Evolutionary conservation across 2,113 vertebrate genomes (phyloP), one percentile per base, ranked within the genome.

Genomic region (Eolophus roseicapilla): DNA sequence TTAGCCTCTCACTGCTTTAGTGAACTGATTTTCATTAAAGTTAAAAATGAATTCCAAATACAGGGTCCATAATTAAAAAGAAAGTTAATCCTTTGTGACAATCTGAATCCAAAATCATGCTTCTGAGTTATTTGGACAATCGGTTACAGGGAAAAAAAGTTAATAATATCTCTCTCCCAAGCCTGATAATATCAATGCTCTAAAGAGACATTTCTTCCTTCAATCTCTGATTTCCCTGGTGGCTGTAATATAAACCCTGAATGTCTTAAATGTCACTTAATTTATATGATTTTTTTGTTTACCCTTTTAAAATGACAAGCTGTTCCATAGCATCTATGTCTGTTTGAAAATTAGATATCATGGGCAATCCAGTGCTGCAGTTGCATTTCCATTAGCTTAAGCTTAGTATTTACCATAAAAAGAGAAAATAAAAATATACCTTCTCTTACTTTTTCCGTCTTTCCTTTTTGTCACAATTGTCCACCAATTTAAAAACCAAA

Each of bases 301-400:
- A 97, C 95, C 93, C 97, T 97, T 97, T 97, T 96, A 96, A 97
- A 97, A 96, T 97, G 97, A 97, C 97, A 97, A 96, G 94, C 94
- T 95, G 93, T 79, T 95, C 92, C 47, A 37, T 78, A 96, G 86
- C 97, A 96, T 97, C 97, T 97, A 97, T 97, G 93, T 96, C 93
- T 95, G 93, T 96, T 94, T 92, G 87, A 96, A 97, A 97, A 97
- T 96, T 93, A 97, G 93, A 96, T 92, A 96, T 92, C 82, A 81
- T 20, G 57, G 86, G 79, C 81, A 87, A 93, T 68, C 80, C 80
- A 50, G 46, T 41, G 49, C 79, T 73, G 94, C 93, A 92, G 82
- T 18, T 81, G 81, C 74, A 78, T 70, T 92, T 80, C 92, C 92
- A 33, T 91, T 87, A 65, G 64, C 47, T 96, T 95, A 92, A 85